Evolutionary conservation across 2,797 vertebrate genomes (phyloP).

Genomic region (Phoebastria nigripes): DNA sequence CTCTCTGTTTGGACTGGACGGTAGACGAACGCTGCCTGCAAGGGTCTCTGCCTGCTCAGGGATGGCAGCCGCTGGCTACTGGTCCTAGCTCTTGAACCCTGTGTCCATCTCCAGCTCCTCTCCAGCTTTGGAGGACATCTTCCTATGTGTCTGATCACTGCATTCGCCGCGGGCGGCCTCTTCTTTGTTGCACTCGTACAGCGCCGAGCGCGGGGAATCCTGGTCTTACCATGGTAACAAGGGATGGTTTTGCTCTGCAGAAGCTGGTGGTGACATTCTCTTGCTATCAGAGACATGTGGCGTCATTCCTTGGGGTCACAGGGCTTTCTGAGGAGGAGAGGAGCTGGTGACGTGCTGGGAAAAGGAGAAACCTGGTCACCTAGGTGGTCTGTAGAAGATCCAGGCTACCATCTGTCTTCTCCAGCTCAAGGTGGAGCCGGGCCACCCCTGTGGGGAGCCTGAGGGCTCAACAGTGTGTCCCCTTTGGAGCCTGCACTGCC

Average conservation of each 20-base stretch:
- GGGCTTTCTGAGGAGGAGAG: not conserved
- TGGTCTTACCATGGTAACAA: accelerated
- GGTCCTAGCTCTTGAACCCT: accelerated
- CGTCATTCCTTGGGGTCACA: not conserved
- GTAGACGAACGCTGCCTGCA: accelerated
- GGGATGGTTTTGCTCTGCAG: not conserved
- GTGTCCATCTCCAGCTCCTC: not conserved
- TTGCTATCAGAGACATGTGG: not conserved
- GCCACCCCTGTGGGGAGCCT: not conserved
- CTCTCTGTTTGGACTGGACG: not conserved
- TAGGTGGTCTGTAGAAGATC: not conserved
- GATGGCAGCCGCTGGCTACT: not conserved
- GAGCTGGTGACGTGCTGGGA: not conserved
- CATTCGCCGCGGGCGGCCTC: accelerated
- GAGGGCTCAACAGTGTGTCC: not conserved
- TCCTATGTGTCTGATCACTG: accelerated
- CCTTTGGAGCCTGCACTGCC: not conserved
- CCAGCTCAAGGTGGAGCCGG: not conserved
- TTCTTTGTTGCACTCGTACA: accelerated
- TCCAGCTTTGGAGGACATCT: accelerated
- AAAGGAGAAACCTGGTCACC: not conserved
- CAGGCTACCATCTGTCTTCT: not conserved
- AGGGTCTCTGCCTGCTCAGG: not conserved
- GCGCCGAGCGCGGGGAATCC: accelerated
- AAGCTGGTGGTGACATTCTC: not conserved